A percentile compares a stretch with the other conserved stretches of the same genome.
Evolutionary conservation across 2,888 invertebrate genomes (phyloP).

Genomic region (Dione vanillae): DNA sequence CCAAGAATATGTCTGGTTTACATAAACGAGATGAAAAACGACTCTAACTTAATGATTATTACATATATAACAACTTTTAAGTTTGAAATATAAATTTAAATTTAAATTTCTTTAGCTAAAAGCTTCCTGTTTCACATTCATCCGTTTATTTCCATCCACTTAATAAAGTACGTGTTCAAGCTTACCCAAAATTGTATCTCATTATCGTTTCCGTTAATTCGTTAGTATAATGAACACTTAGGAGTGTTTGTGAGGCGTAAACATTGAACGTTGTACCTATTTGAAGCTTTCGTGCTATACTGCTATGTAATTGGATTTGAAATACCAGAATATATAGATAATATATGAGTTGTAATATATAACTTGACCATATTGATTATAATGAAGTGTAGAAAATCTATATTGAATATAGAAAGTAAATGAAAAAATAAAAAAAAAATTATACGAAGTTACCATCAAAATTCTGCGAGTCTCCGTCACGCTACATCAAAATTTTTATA

Average conservation of each 20-base stretch:
- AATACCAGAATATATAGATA: not conserved
- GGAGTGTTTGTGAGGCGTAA: constrained; percentile 27
- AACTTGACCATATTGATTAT: not conserved
- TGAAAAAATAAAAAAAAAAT: no score
- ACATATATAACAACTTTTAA: no score
- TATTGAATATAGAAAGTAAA: not conserved
- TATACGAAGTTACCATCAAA: no score
- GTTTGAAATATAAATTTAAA: not conserved
- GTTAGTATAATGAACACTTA: constrained; percentile 26
- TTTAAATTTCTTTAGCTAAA: not conserved
- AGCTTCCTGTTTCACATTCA: not conserved
- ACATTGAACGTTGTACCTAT: constrained; percentile 28
- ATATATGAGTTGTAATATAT: not conserved
- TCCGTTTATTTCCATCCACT: constrained; percentile 18
- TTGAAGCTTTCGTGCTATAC: constrained; percentile 22
- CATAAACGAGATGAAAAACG: no score
- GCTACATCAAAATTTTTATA: no score
- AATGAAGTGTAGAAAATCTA: not conserved
- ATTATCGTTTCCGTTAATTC: constrained; percentile 32
- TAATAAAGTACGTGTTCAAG: constrained; percentile 32
- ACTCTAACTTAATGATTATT: no score
- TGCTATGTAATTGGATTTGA: constrained; percentile 20
- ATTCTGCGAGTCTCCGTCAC: no score
- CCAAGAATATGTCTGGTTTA: no score
- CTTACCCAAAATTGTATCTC: constrained; percentile 30